Evolutionary conservation across 2,797 vertebrate genomes (phyloP).

Genomic region (Poeciliopsis paucimaculata): DNA sequence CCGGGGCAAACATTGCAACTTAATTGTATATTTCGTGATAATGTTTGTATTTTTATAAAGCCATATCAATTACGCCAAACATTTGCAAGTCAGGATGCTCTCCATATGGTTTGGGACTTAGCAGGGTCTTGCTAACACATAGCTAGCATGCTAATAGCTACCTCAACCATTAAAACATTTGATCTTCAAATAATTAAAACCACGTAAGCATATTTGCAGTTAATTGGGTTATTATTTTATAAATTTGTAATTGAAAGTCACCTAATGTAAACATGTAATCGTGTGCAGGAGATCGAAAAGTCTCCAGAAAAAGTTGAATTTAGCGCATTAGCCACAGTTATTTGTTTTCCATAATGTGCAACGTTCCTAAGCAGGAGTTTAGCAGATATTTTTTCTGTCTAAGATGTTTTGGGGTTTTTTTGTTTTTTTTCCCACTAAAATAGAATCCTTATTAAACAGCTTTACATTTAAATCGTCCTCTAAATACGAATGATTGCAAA

Average conservation of each 20-base stretch:
- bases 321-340: slow-evolving; percentile 21
- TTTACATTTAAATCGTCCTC: not conserved
- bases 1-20: not conserved
- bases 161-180: slow-evolving; percentile 36
- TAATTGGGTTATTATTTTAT: not conserved
- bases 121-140: slow-evolving; percentile 50
- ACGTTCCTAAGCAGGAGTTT: not conserved
- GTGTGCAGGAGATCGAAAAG: not conserved
- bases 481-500: not conserved
- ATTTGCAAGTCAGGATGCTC: slow-evolving; percentile 5
- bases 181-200: not conserved
- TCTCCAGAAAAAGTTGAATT: slow-evolving; percentile 29
- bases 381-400: not conserved
- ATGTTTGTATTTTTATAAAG: not conserved
- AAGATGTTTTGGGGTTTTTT: not conserved
- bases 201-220: not conserved
- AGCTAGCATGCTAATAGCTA: slow-evolving; percentile 67
- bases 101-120: slow-evolving; percentile 32
- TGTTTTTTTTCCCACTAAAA: not conserved
- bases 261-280: not conserved
- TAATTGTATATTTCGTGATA: not conserved
- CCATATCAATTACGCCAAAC: not conserved
- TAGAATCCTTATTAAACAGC: not conserved
- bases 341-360: not conserved
- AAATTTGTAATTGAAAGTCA: not conserved